Conservation (phyloP, 2,797 vertebrate species). For the Sphenopsis melanotis region DNA sequence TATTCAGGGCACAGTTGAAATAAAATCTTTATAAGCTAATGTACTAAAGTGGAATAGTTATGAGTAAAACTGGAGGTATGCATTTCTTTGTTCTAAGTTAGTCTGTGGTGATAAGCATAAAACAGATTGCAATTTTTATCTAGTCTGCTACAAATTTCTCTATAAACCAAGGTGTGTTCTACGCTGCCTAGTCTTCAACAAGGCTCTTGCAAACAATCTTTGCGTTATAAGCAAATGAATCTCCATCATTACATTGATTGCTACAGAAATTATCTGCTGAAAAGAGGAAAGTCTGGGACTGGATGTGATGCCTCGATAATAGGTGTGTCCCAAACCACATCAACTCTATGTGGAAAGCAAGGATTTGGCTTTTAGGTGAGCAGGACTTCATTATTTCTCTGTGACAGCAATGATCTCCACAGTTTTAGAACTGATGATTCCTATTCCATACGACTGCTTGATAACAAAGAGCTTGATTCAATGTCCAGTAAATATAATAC, state of each 20-base stretch:
- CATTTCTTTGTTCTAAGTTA: conserved; percentile 1
- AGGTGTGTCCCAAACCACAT: background rate
- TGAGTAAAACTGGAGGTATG: background rate
- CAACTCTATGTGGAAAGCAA: background rate
- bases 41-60: background rate
- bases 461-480: background rate
- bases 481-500: background rate
- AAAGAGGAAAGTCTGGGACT: background rate
- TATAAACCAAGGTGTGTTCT: background rate
- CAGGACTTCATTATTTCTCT: background rate
- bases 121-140: background rate
- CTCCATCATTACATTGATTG: background rate
- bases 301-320: background rate
- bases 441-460: background rate
- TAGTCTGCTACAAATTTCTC: background rate
- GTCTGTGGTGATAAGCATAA: background rate
- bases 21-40: conserved; percentile 18
- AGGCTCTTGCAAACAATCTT: background rate
- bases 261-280: background rate
- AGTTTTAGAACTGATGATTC: background rate
- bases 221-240: background rate
- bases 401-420: background rate
- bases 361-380: background rate
- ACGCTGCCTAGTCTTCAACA: background rate
- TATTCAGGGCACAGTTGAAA: background rate